These are phyloP conservation scores for Proisotoma minuta DNA, from an alignment of 2,888 invertebrate species.

Conservation along the genomic window DNA sequence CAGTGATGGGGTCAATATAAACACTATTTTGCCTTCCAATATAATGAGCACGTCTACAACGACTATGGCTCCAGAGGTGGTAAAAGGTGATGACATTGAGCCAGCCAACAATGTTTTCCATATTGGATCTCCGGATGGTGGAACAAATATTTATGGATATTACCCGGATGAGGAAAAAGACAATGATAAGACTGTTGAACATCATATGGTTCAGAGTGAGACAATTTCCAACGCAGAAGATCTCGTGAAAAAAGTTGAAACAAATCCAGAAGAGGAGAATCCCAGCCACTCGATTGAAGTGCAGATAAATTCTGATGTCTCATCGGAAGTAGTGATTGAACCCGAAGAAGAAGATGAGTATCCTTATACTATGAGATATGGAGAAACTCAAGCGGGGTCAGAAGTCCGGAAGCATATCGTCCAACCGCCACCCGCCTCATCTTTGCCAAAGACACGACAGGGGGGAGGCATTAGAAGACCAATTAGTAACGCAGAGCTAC, in stretches of 20 bases:
- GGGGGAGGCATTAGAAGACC: constrained; percentile 43
- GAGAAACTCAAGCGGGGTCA: constrained; percentile 31
- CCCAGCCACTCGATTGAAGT: constrained; percentile 46
- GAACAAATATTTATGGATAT: constrained; percentile 38
- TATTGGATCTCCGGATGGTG: constrained; percentile 25
- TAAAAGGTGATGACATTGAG: not conserved
- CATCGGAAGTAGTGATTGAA: constrained; percentile 31
- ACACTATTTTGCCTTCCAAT: not conserved
- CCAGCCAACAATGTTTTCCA: constrained; percentile 24
- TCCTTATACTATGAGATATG: constrained; percentile 23
- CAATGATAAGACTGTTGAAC: constrained; percentile 31
- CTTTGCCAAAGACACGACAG: constrained; percentile 2
- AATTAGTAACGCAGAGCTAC: constrained; percentile 25
- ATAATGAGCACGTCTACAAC: constrained; percentile 6
- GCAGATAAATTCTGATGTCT: constrained; percentile 18
- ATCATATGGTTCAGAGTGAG: constrained; percentile 31
- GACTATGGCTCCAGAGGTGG: constrained; percentile 10
- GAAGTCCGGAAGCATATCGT: constrained; percentile 25
- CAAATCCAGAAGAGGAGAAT: not conserved
- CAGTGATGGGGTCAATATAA: no score
- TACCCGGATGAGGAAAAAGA: constrained; percentile 36
- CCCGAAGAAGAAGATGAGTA: constrained; percentile 18
- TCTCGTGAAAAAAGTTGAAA: constrained; percentile 10
- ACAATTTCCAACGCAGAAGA: constrained; percentile 18
- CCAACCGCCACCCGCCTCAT: constrained; percentile 17